Base-by-base conservation (phyloP, 2,797 vertebrate genomes). In the Tenualosa ilisha region DNA sequence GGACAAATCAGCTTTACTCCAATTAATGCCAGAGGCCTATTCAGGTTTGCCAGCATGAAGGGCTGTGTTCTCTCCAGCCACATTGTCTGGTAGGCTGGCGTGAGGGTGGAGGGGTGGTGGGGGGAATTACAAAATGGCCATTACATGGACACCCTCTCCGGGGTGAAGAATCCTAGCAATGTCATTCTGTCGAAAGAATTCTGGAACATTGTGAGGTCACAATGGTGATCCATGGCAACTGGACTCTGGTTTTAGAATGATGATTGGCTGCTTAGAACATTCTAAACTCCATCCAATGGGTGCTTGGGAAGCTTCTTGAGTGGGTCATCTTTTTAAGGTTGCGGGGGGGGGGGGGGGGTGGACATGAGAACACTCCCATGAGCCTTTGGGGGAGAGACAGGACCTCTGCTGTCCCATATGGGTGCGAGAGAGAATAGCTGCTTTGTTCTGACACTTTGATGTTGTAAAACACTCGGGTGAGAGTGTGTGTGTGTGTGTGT, bases 1-100 rank as follows among this genome's bases (percentile, higher is more conserved):
- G 46, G 40, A 9, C 43, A 86, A 87, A 86, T 56, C 40, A 85
- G 15, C 61, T 85, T 85, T 84, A 11, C 79, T 88, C 24, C 81
- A 81, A 87, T 72, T 61, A 85, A 85, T 85, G n/a, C 49, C 20
- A 43, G 84, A 9, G 63, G 53, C 54, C 26, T 84, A 83, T 68
- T 68, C 54, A 37, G 83, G 81, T 37, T 84, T 84, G 82, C 86
- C 84, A n/a, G 43, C 85, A 37, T 31, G 65, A 37, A 22, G 50
- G 24, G 72, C 56, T 12, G 8, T 15, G 50, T 37, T 54, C 49
- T 22, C 53, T 82, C 53, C 49, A 51, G 49, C 72, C 81, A 53
- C 26, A 56, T 46, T 83, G 43, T 24, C 31, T 82, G 26, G 79
- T 82, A 53, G 54, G 37, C 82, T 75, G 82, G 59, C 54, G 56